These are phyloP conservation scores for human (Homo sapiens) DNA, from an alignment of 2,113 vertebrate genomes.

Conservation along the genomic window DNA sequence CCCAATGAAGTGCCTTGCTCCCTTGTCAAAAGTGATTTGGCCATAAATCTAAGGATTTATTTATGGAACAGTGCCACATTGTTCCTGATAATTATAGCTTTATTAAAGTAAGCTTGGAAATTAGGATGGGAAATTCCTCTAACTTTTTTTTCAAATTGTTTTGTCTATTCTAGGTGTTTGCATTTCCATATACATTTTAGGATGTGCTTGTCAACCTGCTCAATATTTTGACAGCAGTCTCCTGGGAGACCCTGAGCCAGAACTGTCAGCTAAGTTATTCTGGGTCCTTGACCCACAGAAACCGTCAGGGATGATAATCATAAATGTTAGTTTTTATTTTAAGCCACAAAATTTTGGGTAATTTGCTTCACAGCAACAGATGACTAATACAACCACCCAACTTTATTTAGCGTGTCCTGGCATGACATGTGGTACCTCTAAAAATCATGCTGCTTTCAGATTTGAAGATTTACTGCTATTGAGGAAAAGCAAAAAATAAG, in stretches of 20 bases:
- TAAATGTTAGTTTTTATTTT: background rate
- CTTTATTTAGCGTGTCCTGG: background rate
- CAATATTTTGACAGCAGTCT: background rate
- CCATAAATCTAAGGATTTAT: background rate
- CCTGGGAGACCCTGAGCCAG: background rate
- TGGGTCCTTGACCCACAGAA: background rate
- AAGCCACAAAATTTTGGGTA: background rate
- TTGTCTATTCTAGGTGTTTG: background rate
- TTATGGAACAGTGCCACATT: background rate
- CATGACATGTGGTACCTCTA: background rate
- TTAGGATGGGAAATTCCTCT: background rate
- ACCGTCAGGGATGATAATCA: background rate
- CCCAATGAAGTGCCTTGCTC: background rate
- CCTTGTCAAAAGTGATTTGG: background rate
- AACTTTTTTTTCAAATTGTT: background rate
- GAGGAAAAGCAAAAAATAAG: background rate
- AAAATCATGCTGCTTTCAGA: background rate
- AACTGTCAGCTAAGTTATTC: background rate
- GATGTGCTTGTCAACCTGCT: background rate
- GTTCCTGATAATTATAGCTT: background rate
- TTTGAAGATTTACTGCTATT: background rate
- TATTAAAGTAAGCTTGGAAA: background rate
- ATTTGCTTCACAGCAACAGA: background rate
- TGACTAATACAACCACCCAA: background rate
- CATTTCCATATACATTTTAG: background rate